Percentiles rank a stretch among this genome's conserved stretches.
Evolutionary conservation across 2,113 vertebrate species (phyloP).

Genomic region (Tupaia tana): DNA sequence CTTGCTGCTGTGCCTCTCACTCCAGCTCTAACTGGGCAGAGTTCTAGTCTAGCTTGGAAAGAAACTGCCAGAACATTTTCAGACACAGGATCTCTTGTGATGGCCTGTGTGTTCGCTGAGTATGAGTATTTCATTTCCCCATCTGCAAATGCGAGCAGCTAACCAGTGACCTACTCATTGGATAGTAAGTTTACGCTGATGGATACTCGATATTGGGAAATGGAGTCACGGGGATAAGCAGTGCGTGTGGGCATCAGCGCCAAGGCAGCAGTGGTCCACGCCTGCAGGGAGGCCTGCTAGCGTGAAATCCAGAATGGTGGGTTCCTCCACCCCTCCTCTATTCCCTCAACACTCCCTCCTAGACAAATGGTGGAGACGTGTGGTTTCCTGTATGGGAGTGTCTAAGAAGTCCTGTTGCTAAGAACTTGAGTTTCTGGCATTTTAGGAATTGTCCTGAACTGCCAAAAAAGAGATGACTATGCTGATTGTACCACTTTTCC

Average conservation of each 20-base stretch:
- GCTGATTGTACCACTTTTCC: background rate
- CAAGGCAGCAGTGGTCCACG: too few species aligned
- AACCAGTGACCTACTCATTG: background rate
- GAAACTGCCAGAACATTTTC: background rate
- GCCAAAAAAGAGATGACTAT: background rate
- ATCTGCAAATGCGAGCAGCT: background rate
- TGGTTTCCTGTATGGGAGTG: background rate
- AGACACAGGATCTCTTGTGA: background rate
- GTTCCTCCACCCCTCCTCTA: background rate
- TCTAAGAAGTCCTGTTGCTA: background rate
- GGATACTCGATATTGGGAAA: background rate
- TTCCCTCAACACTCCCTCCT: background rate
- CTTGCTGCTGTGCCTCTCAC: background rate
- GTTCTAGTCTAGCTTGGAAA: background rate
- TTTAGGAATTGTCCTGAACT: background rate
- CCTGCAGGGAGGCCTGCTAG: background rate
- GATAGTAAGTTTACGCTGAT: background rate
- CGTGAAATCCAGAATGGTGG: background rate
- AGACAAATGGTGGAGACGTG: background rate
- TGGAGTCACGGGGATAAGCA: background rate
- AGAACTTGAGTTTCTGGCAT: background rate
- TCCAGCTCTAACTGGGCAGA: background rate
- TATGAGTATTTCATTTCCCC: background rate
- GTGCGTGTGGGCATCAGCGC: too few species aligned
- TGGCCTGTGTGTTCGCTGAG: background rate